Base-by-base conservation (phyloP, 35 echinoderm and acorn worm genomes). In the Heliocidaris tuberculata region DNA sequence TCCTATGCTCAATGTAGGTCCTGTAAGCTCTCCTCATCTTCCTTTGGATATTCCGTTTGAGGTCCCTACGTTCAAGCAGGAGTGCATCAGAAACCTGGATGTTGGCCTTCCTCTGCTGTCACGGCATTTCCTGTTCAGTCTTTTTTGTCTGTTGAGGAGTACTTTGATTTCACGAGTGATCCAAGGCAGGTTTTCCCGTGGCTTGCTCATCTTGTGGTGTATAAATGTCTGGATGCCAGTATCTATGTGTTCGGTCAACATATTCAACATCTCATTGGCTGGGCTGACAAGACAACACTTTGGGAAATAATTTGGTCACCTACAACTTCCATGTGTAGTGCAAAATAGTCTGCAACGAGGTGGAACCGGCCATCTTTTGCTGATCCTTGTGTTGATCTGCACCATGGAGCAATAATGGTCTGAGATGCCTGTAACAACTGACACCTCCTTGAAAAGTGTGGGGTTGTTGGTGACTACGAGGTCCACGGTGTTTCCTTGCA, bases 91-190 rank as follows among this genome's bases (percentile, higher is more conserved):
- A 24, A 24, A 71, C 61, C 61, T 71, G 61, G 61, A 71, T 71
- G 61, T 71, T 71, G 61, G 61, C 61, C 61, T 71, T 71, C 24
- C 61, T 71, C 61, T 71, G 61, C n/a, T n/a, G 61, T 71, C 61
- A 71, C 61, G 61, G 61, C 61, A 71, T 24, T 24, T 71, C 24
- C 61, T 71, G 61, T 71, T 71, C 61, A 71, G 61, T 24, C 61
- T n/a, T n/a, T n/a, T n/a, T n/a, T n/a, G 61, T 71, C 24, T 71
- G 24, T 71, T 71, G 61, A 71, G 61, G 61, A 71, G 61, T 71
- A 24, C 61, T 71, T 71, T 71, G 61, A 71, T 71, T 24, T 71
- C 61, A 71, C 61, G 61, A 24, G 61, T 71, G 24, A 71, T 71
- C 24, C 61, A 71, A 13, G 61, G 61, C 61, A 71, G 61, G 61